Evolutionary conservation across 2,888 invertebrate species (phyloP).

Genomic region (Ptilodon capucinus): DNA sequence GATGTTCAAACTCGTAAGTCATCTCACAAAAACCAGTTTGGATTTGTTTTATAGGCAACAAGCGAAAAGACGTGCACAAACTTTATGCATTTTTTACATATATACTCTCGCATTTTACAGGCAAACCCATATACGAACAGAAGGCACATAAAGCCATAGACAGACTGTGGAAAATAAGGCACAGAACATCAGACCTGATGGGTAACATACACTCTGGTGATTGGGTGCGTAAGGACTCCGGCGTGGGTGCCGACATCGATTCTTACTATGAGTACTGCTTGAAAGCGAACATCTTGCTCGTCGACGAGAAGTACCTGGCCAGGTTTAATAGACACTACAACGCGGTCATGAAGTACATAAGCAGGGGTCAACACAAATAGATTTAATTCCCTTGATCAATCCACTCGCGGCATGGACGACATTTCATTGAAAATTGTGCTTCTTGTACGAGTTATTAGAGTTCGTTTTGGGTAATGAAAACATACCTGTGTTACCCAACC

Average conservation of each 20-base stretch:
- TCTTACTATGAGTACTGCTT: conserved; percentile 99
- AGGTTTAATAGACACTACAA: conserved; percentile 97
- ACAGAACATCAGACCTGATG: conserved; percentile 93
- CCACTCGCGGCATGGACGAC: no score
- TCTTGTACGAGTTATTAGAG: no score
- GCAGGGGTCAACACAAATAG: no score
- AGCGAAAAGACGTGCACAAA: no score
- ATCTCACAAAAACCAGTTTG: no score
- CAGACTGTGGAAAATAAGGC: conserved; percentile 96
- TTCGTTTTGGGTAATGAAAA: no score
- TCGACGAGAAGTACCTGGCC: conserved; percentile 96
- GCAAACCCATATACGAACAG: conserved; percentile 95
- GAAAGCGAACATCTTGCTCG: conserved; percentile 97
- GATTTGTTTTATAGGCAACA: no score
- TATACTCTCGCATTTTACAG: conserved; percentile 94
- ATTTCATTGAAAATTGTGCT: no score
- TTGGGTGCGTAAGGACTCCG: conserved; percentile 98
- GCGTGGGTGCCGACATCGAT: conserved; percentile 99
- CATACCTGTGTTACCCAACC: conserved; percentile 57
- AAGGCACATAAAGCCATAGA: conserved; percentile 98
- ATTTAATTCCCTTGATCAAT: no score
- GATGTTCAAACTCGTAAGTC: no score
- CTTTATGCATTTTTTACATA: no score
- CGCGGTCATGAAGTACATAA: conserved; percentile 98
- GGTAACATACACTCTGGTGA: conserved; percentile 99